These are phyloP conservation scores for Laspeyria flexula DNA, from an alignment of 2,888 invertebrate species.

Conservation along the genomic window DNA sequence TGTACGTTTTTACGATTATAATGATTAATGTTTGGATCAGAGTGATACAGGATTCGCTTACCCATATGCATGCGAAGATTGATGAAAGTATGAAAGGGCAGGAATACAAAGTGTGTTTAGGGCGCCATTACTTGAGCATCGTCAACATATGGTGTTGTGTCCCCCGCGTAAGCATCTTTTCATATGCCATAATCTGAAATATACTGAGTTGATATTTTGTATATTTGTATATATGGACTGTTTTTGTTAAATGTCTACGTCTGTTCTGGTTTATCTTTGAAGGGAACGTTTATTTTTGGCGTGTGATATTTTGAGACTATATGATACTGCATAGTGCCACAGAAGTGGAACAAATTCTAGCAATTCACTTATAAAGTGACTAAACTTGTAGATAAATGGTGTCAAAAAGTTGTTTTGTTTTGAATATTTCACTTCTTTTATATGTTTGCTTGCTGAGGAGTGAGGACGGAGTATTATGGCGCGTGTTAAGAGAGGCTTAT, in stretches of 20 bases:
- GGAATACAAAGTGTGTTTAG: slow-evolving; percentile 17
- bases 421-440: too few relatives aligned
- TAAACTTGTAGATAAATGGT: too few relatives aligned
- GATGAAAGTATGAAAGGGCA: slow-evolving; percentile 18
- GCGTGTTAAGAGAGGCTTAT: too few relatives aligned
- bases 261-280: not conserved
- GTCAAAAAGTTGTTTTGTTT: too few relatives aligned
- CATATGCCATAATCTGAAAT: slow-evolving; percentile 9
- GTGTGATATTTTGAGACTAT: too few relatives aligned
- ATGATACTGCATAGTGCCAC: too few relatives aligned
- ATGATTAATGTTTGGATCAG: slow-evolving; percentile 12
- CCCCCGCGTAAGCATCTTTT: slow-evolving; percentile 11
- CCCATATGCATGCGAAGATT: slow-evolving; percentile 19
- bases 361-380: too few relatives aligned
- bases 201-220: slow-evolving; percentile 1
- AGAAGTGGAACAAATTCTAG: too few relatives aligned
- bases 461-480: too few relatives aligned
- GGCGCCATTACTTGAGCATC: slow-evolving; percentile 17
- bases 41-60: slow-evolving; percentile 5
- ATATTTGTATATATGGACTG: not conserved
- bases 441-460: too few relatives aligned
- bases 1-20: slow-evolving; percentile 11
- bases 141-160: slow-evolving; percentile 13
- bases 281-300: too few relatives aligned
- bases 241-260: not conserved